phyloP scores from a whole-genome alignment of 2,113 vertebrate genomes.

The Podilymbus podiceps region DNA sequence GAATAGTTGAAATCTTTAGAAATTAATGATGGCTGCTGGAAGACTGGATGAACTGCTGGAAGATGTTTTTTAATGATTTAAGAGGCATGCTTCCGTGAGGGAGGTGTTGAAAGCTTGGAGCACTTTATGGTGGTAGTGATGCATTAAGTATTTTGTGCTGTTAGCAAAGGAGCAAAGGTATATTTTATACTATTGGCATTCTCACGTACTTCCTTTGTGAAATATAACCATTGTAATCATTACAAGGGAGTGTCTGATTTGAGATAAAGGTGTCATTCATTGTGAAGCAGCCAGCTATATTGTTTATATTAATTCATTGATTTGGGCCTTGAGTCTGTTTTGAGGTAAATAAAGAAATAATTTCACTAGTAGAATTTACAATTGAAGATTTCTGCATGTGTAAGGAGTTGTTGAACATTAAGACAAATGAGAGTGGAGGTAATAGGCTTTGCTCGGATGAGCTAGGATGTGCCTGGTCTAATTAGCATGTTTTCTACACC shows the following conservation, averaged over 20 bases:
- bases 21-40: neutral
- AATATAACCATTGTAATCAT: neutral
- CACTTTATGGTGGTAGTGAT: neutral
- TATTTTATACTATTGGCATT: neutral
- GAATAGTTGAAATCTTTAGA: neutral
- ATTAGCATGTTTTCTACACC: neutral
- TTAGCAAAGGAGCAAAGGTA: neutral
- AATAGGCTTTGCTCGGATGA: neutral
- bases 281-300: neutral
- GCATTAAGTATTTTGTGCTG: neutral
- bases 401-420: neutral
- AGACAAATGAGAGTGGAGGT: neutral
- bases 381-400: neutral
- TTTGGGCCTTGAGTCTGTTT: neutral
- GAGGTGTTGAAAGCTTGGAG: neutral
- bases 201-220: neutral
- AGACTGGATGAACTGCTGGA: neutral
- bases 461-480: neutral
- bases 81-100: neutral
- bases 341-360: neutral
- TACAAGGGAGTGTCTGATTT: neutral
- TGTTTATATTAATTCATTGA: neutral
- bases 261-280: neutral
- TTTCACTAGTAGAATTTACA: neutral
- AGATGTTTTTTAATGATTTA: neutral